Base-by-base conservation (phyloP, 2,888 invertebrate genomes). In the Philereme vetulata region DNA sequence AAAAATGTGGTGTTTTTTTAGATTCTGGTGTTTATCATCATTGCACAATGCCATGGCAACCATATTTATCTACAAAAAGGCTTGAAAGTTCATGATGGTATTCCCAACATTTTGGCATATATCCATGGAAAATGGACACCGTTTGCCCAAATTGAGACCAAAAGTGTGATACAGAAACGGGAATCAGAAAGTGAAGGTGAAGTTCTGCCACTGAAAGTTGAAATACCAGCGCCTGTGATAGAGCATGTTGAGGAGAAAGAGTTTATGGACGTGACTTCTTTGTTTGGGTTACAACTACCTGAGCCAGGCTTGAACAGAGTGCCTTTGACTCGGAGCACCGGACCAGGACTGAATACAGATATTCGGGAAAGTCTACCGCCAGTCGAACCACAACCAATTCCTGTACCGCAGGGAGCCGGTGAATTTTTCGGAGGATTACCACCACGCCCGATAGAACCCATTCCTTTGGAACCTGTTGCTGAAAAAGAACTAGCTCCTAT, bases 71-170 rank as follows among this genome's bases (percentile, higher is more conserved):
- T 42, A 51, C 57, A 59, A 7, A 65, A 64, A 60, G 55, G 48
- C 6, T 40, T 60, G 7, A 62, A 64, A 32, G 45, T 65, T 9
- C 50, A 62, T 6, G 42, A 64, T 49, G 47, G 81, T 80, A 0
- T 56, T n/a, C 71, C 78, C 0, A 78, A 77, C 47, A 81, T 82
- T 0, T 58, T 86, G 38, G 66, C 78, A 0, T 78, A 84, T 40
- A 70, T 84, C 7, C 81, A 75, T 11, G 81, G 85, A 47, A 82
- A 80, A 67, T 79, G 81, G 78, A 72, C 80, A 0, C 82, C 86
- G 0, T 80, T 88, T 38, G 84, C 82, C 46, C 70, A 65, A 34
- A 78, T 80, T 63, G 78, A 79, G 53, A 62, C 75, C 6, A 50
- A 54, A 48, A 56, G 51, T 58, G 59, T 60, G 3, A 68, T 78